Evolutionary conservation across 2,113 vertebrate genomes (phyloP).

Genomic region (Spermophilus dauricus): DNA sequence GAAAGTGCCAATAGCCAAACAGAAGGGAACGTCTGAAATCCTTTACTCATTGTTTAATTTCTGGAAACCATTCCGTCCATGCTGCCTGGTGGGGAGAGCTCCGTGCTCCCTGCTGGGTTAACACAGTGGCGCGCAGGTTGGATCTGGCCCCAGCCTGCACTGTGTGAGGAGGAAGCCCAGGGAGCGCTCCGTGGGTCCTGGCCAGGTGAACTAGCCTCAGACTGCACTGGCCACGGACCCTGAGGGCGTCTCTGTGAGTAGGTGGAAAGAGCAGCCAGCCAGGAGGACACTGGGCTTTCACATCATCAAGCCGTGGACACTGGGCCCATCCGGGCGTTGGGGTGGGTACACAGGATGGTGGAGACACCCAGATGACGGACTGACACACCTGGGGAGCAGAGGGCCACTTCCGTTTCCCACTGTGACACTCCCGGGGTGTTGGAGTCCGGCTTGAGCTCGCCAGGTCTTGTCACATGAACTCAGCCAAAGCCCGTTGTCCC

Average conservation of each 20-base stretch:
- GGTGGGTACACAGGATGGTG: neutral
- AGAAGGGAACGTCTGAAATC: neutral
- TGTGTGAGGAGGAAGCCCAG: neutral
- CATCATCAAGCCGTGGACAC: fast-evolving
- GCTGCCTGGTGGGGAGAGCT: fast-evolving
- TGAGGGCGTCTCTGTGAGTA: fast-evolving
- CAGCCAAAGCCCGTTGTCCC: neutral
- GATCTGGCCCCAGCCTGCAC: fast-evolving
- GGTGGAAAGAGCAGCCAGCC: neutral
- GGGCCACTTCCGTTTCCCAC: neutral
- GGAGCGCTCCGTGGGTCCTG: neutral
- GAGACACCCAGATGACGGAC: neutral
- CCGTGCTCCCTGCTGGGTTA: fast-evolving
- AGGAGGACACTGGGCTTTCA: neutral
- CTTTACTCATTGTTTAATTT: no score
- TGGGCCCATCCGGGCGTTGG: fast-evolving
- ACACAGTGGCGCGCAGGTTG: fast-evolving
- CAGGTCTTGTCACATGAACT: neutral
- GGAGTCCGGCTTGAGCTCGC: neutral
- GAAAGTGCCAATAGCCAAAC: neutral
- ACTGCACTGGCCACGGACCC: fast-evolving
- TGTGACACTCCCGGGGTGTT: fast-evolving
- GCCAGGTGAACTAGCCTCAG: neutral
- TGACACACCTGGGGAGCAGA: neutral
- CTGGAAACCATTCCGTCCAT: neutral